Evolutionary conservation across 1,140 invertebrate genomes (phyloP), one percentile per base, ranked within the genome.

Genomic region (Dermatophagoides farinae): DNA sequence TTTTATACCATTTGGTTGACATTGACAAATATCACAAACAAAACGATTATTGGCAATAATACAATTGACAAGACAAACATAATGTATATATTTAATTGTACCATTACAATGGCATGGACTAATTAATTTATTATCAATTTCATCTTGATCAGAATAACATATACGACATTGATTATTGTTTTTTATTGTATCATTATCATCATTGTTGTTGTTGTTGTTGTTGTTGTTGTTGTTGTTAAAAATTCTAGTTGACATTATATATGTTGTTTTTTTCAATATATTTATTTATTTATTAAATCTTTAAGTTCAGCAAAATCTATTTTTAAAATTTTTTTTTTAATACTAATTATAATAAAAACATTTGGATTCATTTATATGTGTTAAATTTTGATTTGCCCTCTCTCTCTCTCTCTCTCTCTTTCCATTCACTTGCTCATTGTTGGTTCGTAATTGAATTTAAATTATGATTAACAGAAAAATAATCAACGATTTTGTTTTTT

Each of bases 11-110:
- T 11, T 40, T 2, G 25, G 25, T 20, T 40, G 14, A 14, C 5
- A n/a, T 44, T 12, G 31, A 55, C 53, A 55, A 39, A 55, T 44
- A 22, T 55, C 53, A 25, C 53, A 55, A 20, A 20, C n/a, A 20
- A 18, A 12, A 14, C 14, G 12, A 14, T 55, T 12, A 20, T 23
- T 39, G 14, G 53, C 18, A 2, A 25, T 23, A 5, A 55, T 55
- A 25, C 31, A 55, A 12, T 23, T 31, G 31, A 40, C 25, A 4
- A 55, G 31, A 40, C 53, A 55, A 50, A n/a, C 22, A 23, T 25
- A 55, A 25, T 55, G 53, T 12, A 55, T 55, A 14, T 55, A 55
- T 25, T 55, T 55, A 11, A 55, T 55, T 12, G 53, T 25, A 6
- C 53, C 53, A 39, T 6, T 25, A 40, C 53, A 55, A 5, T 55